phyloP scores from a whole-genome alignment of 2,797 vertebrate species.

The Lycodopsis pacificus region DNA sequence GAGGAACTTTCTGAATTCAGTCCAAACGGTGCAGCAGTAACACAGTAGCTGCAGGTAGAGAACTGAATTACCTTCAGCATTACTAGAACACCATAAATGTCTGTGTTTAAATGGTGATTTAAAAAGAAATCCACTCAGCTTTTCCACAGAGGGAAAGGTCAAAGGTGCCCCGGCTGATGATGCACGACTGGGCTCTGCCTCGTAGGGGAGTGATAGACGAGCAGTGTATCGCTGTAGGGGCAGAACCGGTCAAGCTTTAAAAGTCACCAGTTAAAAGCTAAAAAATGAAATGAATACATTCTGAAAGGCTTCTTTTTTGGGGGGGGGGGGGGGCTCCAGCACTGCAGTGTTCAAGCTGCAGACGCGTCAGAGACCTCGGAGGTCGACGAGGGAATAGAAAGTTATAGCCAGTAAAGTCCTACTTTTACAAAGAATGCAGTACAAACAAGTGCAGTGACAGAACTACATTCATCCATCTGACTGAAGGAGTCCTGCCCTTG shows the following conservation, averaged over 20 bases:
- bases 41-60: background rate
- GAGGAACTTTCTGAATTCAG: background rate
- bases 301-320: background rate
- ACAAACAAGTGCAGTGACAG: too few relatives aligned
- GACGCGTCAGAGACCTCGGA: background rate
- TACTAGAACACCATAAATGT: background rate
- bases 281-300: constrained; percentile 25
- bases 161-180: constrained; percentile 40
- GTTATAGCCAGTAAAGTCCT: background rate
- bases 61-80: background rate
- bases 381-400: background rate
- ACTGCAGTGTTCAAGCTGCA: background rate
- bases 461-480: too few relatives aligned
- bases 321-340: background rate
- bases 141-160: constrained; percentile 41
- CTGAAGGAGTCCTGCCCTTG: too few relatives aligned
- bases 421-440: background rate
- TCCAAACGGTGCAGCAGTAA: background rate
- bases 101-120: constrained; percentile 1
- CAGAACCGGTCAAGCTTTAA: constrained; percentile 34
- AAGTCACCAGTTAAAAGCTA: constrained; percentile 40
- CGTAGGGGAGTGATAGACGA: constrained; percentile 47
- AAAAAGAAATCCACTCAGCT: constrained; percentile 51
- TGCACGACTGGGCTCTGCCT: constrained; percentile 32
- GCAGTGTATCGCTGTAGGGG: constrained; percentile 6